Evolutionary conservation across 2,888 invertebrate genomes (phyloP), one percentile per base, ranked within the genome.

Genomic region (Cephus spinipes): DNA sequence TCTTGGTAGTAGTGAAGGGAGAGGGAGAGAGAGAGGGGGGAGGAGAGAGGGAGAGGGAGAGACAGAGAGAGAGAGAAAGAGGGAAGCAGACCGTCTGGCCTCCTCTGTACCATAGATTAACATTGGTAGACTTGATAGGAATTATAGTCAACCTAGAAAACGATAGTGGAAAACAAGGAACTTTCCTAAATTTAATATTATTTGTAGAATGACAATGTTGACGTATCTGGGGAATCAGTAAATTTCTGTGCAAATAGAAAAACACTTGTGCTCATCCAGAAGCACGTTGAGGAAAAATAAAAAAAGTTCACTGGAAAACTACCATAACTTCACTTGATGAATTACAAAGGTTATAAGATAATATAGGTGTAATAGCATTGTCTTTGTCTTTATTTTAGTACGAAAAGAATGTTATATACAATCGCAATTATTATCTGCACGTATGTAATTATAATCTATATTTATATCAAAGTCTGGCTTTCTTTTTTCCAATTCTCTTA

Each of bases 351-450:
- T 23, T 9, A 23, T 23, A 55, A 23, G 6, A 23, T 23, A 55
- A 9, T 23, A 23, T 1, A 2, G 23, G 1, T 1, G 4, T 55
- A 55, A 55, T 23, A 23, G 55, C 15, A 55, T 55, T 55, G 4
- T 55, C 23, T 68, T 73, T 76, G 77, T 79, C 79, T 40, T 69
- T 30, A 35, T 87, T 89, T 89, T 88, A 88, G 87, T 89, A 88
- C 33, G 83, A 89, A 88, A 81, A 82, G 79, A 86, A 84, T 83
- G 77, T 85, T 88, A 89, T 89, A 83, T 88, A 89, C 87, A 88
- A 82, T 82, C 79, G 76, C 75, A 76, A 33, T 71, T 71, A 30
- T 71, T 81, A 79, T 82, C 55, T 74, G 78, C 76, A 30, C 80
- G 76, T 77, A 76, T 83, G 80, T 83, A 76, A 31, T 55, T 74